Conservation (phyloP, 2,888 invertebrate genomes). For the Buathra laborator region DNA sequence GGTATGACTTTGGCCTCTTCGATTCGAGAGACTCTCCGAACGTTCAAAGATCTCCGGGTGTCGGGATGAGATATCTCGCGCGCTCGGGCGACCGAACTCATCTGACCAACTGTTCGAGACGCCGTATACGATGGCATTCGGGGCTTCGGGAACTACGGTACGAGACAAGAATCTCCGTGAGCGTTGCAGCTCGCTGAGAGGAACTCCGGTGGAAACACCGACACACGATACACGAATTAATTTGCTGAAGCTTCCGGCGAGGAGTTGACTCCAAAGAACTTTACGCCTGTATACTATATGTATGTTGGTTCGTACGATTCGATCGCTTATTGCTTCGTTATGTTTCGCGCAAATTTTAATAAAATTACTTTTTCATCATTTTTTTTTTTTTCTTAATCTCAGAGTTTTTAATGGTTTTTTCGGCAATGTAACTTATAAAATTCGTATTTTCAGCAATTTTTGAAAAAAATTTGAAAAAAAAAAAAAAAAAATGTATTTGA, state of each 20-base stretch:
- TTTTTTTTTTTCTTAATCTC: no score
- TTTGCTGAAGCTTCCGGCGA: constrained; percentile 54
- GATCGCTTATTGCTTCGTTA: not conserved
- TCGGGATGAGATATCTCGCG: constrained; percentile 50
- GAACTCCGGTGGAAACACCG: not conserved
- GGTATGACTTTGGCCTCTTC: not conserved
- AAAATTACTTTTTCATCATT: not conserved
- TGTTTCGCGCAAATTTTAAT: not conserved
- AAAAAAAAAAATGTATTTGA: not conserved
- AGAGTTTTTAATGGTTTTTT: no score
- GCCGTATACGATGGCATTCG: not conserved
- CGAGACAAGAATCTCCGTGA: constrained; percentile 43
- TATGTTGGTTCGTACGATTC: not conserved
- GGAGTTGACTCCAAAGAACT: not conserved
- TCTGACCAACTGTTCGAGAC: constrained; percentile 48
- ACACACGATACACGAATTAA: constrained; percentile 51
- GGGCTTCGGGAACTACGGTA: constrained; percentile 9
- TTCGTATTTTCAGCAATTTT: no score
- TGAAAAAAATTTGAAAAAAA: no score
- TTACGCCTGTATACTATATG: not conserved
- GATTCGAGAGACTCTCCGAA: not conserved
- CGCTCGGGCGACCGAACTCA: not conserved
- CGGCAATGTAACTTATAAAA: no score
- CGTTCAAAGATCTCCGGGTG: constrained; percentile 39
- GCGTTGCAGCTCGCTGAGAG: constrained; percentile 16